These are phyloP conservation scores for Anneissia japonica DNA, from an alignment of 35 echinoderm and acorn worm genomes.

Conservation along the genomic window DNA sequence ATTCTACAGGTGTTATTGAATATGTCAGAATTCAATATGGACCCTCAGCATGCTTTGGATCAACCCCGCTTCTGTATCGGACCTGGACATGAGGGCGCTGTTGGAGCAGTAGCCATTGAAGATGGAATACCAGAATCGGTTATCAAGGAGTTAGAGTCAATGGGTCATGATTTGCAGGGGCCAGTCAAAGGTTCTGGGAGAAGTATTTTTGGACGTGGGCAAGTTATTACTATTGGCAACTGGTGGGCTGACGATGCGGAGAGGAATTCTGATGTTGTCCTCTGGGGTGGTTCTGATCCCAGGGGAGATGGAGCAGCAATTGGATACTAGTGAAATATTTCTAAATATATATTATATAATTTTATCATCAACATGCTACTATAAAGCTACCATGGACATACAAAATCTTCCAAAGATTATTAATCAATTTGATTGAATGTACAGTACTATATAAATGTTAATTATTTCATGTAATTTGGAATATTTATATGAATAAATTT, in stretches of 20 bases:
- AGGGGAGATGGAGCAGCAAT: slow-evolving; percentile 71
- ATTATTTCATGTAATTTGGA: too few relatives aligned
- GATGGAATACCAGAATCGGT: slow-evolving; percentile 46
- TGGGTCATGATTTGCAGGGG: slow-evolving; percentile 54
- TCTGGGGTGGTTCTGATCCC: slow-evolving; percentile 69
- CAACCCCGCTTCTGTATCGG: slow-evolving; percentile 51
- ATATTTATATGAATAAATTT: too few relatives aligned
- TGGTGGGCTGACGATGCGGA: slow-evolving; percentile 44
- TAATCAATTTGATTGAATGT: too few relatives aligned
- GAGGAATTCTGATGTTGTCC: slow-evolving; percentile 11
- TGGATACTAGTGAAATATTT: too few relatives aligned
- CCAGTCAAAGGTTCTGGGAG: slow-evolving; percentile 47
- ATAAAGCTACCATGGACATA: too few relatives aligned
- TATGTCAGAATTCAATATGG: slow-evolving; percentile 81
- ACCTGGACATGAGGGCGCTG: slow-evolving; percentile 13
- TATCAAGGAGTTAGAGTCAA: slow-evolving; percentile 10
- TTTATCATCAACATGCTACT: too few relatives aligned
- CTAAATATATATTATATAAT: too few relatives aligned
- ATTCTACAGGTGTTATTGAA: slow-evolving; percentile 57
- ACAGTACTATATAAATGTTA: too few relatives aligned
- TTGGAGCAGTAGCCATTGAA: slow-evolving; percentile 32
- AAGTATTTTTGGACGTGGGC: slow-evolving; percentile 61
- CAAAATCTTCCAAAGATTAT: too few relatives aligned
- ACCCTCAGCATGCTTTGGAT: slow-evolving; percentile 75
- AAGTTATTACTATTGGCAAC: slow-evolving; percentile 61